phyloP scores from a whole-genome alignment of 2,888 invertebrate genomes.

The Chironomus tentans region DNA sequence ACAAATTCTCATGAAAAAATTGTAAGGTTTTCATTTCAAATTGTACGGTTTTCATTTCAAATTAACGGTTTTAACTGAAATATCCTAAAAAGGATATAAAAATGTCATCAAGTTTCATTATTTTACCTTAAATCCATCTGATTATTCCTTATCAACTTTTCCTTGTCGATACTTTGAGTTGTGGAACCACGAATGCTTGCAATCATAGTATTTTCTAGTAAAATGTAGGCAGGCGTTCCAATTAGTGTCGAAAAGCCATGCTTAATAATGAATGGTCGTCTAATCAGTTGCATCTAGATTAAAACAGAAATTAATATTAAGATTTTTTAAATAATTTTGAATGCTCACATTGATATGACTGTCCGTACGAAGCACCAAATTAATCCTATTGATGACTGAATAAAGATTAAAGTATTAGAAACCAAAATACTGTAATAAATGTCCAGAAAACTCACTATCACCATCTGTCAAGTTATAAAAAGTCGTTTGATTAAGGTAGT shows the following conservation, averaged over 20 bases:
- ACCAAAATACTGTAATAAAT: too few relatives aligned
- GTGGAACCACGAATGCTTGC: slow-evolving; percentile 62
- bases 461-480: slow-evolving; percentile 52
- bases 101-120: too few relatives aligned
- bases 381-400: slow-evolving; percentile 49
- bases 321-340: slow-evolving; percentile 33
- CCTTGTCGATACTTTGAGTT: slow-evolving; percentile 48
- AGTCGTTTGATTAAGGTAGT: slow-evolving; percentile 56
- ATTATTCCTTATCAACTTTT: slow-evolving; percentile 50
- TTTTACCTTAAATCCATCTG: slow-evolving; percentile 51
- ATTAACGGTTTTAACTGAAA: neutral
- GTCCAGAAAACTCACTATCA: slow-evolving; percentile 48
- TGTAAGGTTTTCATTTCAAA: too few relatives aligned
- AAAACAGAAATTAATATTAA: neutral
- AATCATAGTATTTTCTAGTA: slow-evolving; percentile 44
- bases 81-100: too few relatives aligned
- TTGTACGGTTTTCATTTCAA: neutral
- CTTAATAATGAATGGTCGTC: slow-evolving; percentile 48
- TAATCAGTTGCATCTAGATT: slow-evolving; percentile 44
- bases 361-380: slow-evolving; percentile 49
- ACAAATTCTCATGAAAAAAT: too few relatives aligned
- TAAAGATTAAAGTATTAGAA: neutral
- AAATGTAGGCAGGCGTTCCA: slow-evolving; percentile 48
- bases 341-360: slow-evolving; percentile 47
- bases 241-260: slow-evolving; percentile 48